Conservation (phyloP, 2,888 invertebrate genomes). For the Brenthis hecate region DNA sequence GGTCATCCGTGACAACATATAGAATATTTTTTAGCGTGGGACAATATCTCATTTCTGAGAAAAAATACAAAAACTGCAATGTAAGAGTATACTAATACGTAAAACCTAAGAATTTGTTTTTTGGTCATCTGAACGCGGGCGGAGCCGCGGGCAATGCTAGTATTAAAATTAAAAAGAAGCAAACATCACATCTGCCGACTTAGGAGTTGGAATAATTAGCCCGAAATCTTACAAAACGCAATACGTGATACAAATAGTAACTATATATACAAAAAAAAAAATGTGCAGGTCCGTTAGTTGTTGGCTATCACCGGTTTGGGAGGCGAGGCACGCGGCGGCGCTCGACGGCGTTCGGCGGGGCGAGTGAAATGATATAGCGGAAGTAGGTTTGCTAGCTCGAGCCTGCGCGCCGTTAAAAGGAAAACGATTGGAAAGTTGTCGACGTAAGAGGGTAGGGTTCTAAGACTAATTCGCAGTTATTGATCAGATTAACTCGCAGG, state of each 20-base stretch:
- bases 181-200: too few species aligned
- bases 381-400: constrained; percentile 23
- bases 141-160: too few species aligned
- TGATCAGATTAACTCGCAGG: not conserved
- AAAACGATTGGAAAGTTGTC: constrained; percentile 24
- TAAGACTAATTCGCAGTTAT: not conserved
- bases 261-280: constrained; percentile 1
- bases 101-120: too few species aligned
- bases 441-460: constrained; percentile 9
- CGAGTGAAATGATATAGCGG: constrained; percentile 38
- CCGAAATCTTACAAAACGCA: not conserved
- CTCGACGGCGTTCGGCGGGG: constrained; percentile 10
- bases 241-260: constrained; percentile 9
- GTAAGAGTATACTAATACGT: too few species aligned
- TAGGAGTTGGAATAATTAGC: not conserved
- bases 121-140: too few species aligned
- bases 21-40: too few species aligned
- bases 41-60: too few species aligned
- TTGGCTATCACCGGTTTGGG: constrained; percentile 13
- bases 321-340: constrained; percentile 29
- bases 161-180: too few species aligned
- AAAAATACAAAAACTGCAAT: too few species aligned
- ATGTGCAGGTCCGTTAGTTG: constrained; percentile 6
- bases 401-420: constrained; percentile 15
- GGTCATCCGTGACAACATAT: too few species aligned